Base-by-base conservation (phyloP, 2,888 invertebrate genomes). In the Marronus borbonicus region DNA sequence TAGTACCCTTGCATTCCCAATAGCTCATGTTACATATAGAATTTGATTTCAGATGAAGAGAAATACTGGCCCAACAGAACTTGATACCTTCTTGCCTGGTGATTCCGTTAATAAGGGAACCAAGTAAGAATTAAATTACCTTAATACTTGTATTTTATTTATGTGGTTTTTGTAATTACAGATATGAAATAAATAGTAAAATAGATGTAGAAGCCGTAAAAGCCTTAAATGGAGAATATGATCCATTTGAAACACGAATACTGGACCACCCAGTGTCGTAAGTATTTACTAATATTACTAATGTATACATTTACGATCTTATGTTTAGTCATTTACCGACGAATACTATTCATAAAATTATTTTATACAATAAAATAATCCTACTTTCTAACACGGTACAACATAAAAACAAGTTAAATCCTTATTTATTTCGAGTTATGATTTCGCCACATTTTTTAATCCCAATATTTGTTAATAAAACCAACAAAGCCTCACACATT, bases 261-360 rank as follows among this genome's bases (percentile, higher is more conserved):
- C 89, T 93, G 84, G 92, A 92, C 68, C 94, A 94, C 88, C 94
- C 95, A 78, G 95, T 95, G 80, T 94, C 95, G 95, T 96, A 91
- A 94, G 95, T 92, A 85, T 76, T 64, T 70, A 76, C 58, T 50
- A n/a, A 55, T 20, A 44, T 44, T 44, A 2, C 44, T 12, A 1
- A 2, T 7, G 44, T 8, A 44, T 44, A 44, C 5, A 36, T 36
- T 36, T 36, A 5, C 31, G 4, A 39, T 39, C 1, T 39, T 39
- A 39, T 5, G 7, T 39, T 39, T 39, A 39, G 10, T 39, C 5
- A 5, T 39, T 10, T 5, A 10, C 7, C 7, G 39, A 39, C 39
- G 39, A 39, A 10, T 44, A 44, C 12, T 44, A 8, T 44, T 44
- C 8, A 44, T 8, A 8, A 12, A 1, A 44, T 44, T 44, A 44